Conservation (phyloP, 2,888 invertebrate genomes). For the Drosophila anomalata region DNA sequence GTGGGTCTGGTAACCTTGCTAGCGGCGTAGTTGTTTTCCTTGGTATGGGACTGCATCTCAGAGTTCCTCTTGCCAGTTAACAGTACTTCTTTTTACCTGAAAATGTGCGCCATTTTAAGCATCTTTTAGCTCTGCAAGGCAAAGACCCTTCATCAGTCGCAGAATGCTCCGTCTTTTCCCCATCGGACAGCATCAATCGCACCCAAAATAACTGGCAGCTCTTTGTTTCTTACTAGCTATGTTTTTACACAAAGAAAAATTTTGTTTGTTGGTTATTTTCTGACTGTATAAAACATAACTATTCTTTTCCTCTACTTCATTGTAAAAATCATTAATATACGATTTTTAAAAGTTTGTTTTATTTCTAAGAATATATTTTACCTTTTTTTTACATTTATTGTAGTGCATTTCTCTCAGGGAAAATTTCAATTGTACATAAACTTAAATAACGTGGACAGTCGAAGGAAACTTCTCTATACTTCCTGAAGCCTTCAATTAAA, state of each 20-base stretch:
- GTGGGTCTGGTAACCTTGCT: constrained; percentile 45
- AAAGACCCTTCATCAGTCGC: constrained; percentile 30
- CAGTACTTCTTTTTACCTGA: constrained; percentile 44
- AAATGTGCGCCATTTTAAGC: constrained; percentile 63
- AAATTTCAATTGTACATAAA: constrained; percentile 64
- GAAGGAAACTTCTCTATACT: constrained; percentile 45
- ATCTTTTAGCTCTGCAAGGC: constrained; percentile 51
- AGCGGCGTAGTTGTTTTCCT: constrained; percentile 64
- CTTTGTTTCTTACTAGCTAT: constrained; percentile 53
- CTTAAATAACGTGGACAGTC: constrained; percentile 37
- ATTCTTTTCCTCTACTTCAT: too few relatives aligned
- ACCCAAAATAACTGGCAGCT: constrained; percentile 48
- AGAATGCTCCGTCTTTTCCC: constrained; percentile 17
- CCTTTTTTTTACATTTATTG: not conserved
- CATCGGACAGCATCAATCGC: constrained; percentile 52
- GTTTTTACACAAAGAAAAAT: constrained; percentile 13
- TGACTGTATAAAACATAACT: too few relatives aligned
- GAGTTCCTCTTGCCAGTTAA: not conserved
- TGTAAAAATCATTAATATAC: too few relatives aligned
- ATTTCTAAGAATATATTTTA: too few relatives aligned
- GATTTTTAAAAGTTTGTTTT: too few relatives aligned
- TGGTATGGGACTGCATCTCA: constrained; percentile 15
- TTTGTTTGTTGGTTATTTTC: too few relatives aligned
- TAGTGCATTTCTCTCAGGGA: not conserved
- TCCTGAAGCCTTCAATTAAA: constrained; percentile 67